Conservation (phyloP, 1,140 invertebrate species). For the Aphelinus certus region DNA sequence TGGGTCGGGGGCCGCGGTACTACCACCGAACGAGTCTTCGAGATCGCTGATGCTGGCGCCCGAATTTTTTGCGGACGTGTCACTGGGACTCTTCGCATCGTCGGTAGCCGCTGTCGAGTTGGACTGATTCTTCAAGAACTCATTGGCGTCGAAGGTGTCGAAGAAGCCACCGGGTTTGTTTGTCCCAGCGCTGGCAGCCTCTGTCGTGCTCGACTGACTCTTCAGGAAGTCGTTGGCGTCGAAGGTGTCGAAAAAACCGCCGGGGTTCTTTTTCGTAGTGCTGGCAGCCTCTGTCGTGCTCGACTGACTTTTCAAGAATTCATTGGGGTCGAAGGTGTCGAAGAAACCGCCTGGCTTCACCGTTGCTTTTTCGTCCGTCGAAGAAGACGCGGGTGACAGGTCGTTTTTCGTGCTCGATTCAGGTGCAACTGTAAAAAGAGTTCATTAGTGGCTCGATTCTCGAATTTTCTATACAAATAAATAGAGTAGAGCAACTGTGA, state of each 20-base stretch:
- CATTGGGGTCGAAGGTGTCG: constrained; percentile 33
- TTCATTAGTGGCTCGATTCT: too few species aligned
- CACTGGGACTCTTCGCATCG: too few species aligned
- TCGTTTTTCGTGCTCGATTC: background rate
- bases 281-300: background rate
- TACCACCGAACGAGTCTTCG: constrained; percentile 80
- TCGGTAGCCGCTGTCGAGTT: too few species aligned
- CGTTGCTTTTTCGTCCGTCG: background rate
- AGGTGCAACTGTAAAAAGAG: too few species aligned
- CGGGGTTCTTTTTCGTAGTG: too few species aligned
- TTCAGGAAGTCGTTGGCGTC: constrained; percentile 24
- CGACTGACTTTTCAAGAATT: background rate
- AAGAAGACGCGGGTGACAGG: constrained; percentile 5
- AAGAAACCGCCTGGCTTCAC: constrained; percentile 19
- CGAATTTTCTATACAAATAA: too few species aligned
- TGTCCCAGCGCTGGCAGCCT: background rate
- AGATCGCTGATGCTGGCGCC: constrained; percentile 70
- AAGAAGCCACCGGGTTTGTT: constrained; percentile 38
- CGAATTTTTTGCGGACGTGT: constrained; percentile 31
- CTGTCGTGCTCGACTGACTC: background rate
- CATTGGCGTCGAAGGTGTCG: constrained; percentile 38
- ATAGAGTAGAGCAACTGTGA: too few species aligned
- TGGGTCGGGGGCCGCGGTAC: constrained; percentile 67
- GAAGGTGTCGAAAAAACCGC: constrained; percentile 33
- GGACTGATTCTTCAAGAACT: constrained; percentile 20